These are phyloP conservation scores for Camptogramma bilineatum DNA, from an alignment of 2,888 invertebrate genomes.

Conservation along the genomic window DNA sequence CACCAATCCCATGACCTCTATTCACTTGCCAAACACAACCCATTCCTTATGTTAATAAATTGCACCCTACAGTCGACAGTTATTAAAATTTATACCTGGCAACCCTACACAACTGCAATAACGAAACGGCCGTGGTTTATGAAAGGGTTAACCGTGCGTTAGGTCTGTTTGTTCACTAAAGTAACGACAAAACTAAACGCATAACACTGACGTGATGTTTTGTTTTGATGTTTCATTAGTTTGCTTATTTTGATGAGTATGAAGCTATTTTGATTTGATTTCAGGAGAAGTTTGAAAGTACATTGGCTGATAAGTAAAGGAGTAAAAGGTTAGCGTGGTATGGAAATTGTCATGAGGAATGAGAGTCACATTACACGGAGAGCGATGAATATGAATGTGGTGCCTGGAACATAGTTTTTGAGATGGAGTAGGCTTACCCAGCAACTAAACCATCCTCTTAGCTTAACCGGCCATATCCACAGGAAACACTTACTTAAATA, in stretches of 20 bases:
- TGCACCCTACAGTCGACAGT: neutral
- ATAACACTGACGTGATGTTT: neutral
- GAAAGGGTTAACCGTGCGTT: neutral
- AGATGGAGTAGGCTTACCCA: too few species aligned
- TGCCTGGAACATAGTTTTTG: too few species aligned
- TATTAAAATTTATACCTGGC: neutral
- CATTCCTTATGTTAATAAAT: neutral
- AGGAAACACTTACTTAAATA: too few species aligned
- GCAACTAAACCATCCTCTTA: too few species aligned
- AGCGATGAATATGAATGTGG: too few species aligned
- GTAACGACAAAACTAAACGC: conserved; percentile 3
- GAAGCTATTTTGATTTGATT: neutral
- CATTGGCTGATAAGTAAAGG: too few species aligned
- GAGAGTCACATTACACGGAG: too few species aligned
- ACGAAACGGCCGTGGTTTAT: neutral
- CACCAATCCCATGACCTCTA: neutral
- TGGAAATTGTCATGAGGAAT: too few species aligned
- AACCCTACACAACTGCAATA: conserved; percentile 4
- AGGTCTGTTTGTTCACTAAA: neutral
- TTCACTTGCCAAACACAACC: neutral
- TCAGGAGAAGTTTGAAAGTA: too few species aligned
- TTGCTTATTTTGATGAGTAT: neutral
- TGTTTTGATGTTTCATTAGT: neutral
- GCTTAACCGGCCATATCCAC: too few species aligned
- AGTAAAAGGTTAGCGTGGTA: too few species aligned